Evolutionary conservation across 2,888 invertebrate genomes (phyloP), one percentile per base, ranked within the genome.

Genomic region (Aelia acuminata): DNA sequence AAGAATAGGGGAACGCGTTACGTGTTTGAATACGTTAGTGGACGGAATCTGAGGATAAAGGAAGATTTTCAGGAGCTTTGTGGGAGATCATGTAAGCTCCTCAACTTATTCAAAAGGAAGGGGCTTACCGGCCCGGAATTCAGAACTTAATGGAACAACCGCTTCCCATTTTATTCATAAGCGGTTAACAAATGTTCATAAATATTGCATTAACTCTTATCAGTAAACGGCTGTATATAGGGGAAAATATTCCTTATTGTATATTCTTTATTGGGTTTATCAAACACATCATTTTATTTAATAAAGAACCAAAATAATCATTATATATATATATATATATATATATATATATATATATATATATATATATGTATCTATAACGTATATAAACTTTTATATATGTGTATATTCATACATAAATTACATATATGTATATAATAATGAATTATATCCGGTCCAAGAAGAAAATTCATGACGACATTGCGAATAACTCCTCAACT

Each of bases 1-100:
- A 18, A 63, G 31, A 31, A 63, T 63, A 31, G 31, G 11, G 63
- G 31, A 63, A n/a, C n/a, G n/a, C 26, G 31, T 31, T 63, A 63
- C 63, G 63, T 63, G 63, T 31, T 26, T 57, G 57, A 57, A 57
- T 57, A 57, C 26, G 57, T 57, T 63, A 63, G 63, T 18, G 63
- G 5, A 63, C 31, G 63, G 26, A 63, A 63, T 63, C 63, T 63
- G 31, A 63, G 63, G 63, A 63, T 63, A 31, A 63, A 18, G 18
- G 63, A 31, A 31, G 63, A 63, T 63, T 63, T 63, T 63, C 3
- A 31, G 31, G n/a, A 63, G 63, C 63, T 63, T 63, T 63, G 57
- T 57, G 31, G 57, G 63, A 63, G 63, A 63, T 63, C 63, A 63
- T 63, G 63, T 63, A 63, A 18, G 63, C 63, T 63, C 63, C 63